Evolutionary conservation across 64 coral and sea anemone species (phyloP), one percentile per base, ranked within the genome.

Genomic region (Montipora sp.): DNA sequence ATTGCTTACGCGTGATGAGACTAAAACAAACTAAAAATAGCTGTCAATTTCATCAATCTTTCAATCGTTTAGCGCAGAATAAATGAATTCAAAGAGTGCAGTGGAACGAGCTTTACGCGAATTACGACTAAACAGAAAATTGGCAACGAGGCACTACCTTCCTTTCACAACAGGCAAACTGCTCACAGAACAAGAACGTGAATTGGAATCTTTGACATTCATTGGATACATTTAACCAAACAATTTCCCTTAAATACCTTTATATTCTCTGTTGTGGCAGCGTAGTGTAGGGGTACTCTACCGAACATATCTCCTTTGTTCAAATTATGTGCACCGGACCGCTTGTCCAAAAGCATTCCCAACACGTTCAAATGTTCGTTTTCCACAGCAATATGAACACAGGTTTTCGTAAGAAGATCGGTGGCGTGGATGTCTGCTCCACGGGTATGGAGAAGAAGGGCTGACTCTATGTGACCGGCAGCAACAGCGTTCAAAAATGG

Each of bases 351-450:
- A 65, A 96, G 89, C 80, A 93, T 93, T 0, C 84, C 71, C 22
- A 96, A 15, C 5, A 89, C 87, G 3, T 93, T 88, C 4, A 90
- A 77, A 46, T 93, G 84, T 15, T 96, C 87, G n/a, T 81, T 87
- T 77, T 96, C 91, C 48, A 96, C 91, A 0, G 91, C 95, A 36
- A 96, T 45, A 78, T 96, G 95, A 59, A 96, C 51, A 69, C 95
- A 96, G 80, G 84, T 96, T 80, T 96, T 96, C 95, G 93, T 93
- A 11, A 87, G 79, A 8, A 77, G 23, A 13, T 96, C 91, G 18
- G 57, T 77, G 19, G 95, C 91, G 0, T 45, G 6, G 1, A 79
- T 70, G 46, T 96, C 80, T 27, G 95, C 80, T 75, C 95, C 95
- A 57, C 23, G 75, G 23, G 90, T 74, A 5, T 93, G 45, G 19